Evolutionary conservation across 2,888 invertebrate genomes (phyloP), one percentile per base, ranked within the genome.

Genomic region (Tribolium freemani): DNA sequence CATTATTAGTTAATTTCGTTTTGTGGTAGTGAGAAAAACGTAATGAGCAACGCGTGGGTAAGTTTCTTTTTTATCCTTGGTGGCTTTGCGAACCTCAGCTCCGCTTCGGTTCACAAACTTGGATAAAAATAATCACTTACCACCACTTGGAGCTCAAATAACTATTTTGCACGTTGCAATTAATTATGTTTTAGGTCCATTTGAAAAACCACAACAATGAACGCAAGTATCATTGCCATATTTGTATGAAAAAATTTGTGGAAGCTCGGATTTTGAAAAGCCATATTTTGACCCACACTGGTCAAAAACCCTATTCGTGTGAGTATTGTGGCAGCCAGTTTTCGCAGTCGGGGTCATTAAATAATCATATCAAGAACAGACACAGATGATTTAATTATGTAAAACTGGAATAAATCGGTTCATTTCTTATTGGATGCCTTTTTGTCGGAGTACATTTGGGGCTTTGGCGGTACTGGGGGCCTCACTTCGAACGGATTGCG

Each of bases 171-270:
- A 57, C 26, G 26, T 6, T 3, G 8, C 3, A n/a, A n/a, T 13
- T 16, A 16, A 50, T 11, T 13, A 11, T 50, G 45, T 66, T 66
- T 54, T 69, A 84, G 84, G 83, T 81, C 8, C 85, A 85, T 64
- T 83, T 83, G 81, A 84, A 83, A 72, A 81, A 79, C 16, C 85
- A 85, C 71, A 82, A 75, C 10, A 80, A 81, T 9, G 81, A 82
- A 11, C 71, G 82, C 45, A 83, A 83, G 67, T 80, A 82, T 57
- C 82, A 84, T 45, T 85, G 85, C 50, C 80, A 80, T 67, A 79
- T 85, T 64, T 86, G 86, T 72, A 72, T 80, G 31, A 84, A 85
- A 68, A 81, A 82, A 48, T 86, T 85, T 67, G 77, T 81, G 8
- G 84, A 84, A 61, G 76, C 82, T 9, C 82, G 82, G 66, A 82